These are phyloP conservation scores for Hetaerina americana DNA, from an alignment of 1,140 invertebrate species.

Conservation along the genomic window DNA sequence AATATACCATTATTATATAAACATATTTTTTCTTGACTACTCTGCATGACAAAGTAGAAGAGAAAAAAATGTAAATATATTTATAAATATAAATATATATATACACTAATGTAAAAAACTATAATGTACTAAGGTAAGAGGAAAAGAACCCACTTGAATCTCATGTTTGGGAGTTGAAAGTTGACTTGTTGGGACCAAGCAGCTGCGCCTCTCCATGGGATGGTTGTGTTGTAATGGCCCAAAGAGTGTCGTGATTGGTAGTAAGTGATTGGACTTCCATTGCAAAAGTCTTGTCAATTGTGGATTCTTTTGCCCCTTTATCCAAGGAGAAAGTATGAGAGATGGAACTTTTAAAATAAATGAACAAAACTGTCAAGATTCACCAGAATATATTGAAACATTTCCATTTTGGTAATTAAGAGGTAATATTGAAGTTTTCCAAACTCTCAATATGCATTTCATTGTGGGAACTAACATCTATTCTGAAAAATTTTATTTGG, in stretches of 20 bases:
- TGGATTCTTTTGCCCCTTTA: conserved; percentile 5
- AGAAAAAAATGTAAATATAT: conserved; percentile 4
- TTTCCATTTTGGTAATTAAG: neutral
- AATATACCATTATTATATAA: conserved; percentile 3
- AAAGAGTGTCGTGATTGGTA: conserved; percentile 1
- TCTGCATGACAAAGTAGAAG: conserved; percentile 1
- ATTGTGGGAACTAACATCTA: neutral
- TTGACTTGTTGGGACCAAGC: conserved; percentile 6
- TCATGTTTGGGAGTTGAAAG: conserved; percentile 1
- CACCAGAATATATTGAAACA: neutral
- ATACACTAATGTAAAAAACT: conserved; percentile 4
- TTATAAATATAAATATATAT: conserved; percentile 5
- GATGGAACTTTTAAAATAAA: conserved; percentile 6
- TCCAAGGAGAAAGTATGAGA: neutral
- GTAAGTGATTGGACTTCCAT: conserved; percentile 1
- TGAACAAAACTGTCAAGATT: neutral
- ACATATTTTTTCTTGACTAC: conserved; percentile 8
- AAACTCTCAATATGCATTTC: neutral
- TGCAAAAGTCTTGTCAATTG: neutral
- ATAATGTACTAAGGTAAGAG: conserved; percentile 5
- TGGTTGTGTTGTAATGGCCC: neutral
- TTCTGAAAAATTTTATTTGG: neutral
- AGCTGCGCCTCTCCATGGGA: conserved; percentile 3
- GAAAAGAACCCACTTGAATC: conserved; percentile 3
- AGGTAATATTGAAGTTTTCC: neutral